A percentile compares a stretch with the other conserved stretches of the same genome.
Evolutionary conservation across 2,797 vertebrate genomes (phyloP).

Genomic region (Melopsittacus undulatus): DNA sequence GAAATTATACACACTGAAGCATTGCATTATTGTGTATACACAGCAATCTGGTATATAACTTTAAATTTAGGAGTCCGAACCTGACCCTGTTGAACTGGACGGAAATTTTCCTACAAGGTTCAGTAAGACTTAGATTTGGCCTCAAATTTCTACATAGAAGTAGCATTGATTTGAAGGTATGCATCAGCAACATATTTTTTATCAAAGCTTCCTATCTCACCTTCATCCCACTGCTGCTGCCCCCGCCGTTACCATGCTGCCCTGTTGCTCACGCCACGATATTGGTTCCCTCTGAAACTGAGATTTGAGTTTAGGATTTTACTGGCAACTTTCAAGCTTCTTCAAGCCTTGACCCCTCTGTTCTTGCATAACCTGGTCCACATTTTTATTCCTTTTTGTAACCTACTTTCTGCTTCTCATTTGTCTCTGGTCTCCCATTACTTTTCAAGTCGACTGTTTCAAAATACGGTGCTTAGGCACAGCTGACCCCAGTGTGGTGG

Average conservation of each 20-base stretch:
- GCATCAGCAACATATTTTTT: neutral
- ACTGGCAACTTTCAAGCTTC: neutral
- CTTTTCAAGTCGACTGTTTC: slow-evolving; percentile 6
- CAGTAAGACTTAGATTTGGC: neutral
- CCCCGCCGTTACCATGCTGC: slow-evolving; percentile 10
- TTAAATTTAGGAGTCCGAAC: neutral
- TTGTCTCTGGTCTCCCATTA: neutral
- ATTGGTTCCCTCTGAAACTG: neutral
- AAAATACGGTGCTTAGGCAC: neutral
- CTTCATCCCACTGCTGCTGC: neutral
- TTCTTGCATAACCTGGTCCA: slow-evolving; percentile 41
- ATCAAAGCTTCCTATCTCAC: neutral
- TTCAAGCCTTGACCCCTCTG: slow-evolving; percentile 44
- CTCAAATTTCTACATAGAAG: slow-evolving; percentile 6
- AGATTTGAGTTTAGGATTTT: slow-evolving; percentile 28
- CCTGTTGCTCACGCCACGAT: neutral
- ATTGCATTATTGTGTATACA: neutral
- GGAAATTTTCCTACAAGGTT: neutral
- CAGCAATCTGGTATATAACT: neutral
- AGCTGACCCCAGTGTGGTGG: neutral
- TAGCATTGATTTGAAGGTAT: neutral
- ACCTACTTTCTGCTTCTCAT: slow-evolving; percentile 49
- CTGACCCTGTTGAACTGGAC: neutral
- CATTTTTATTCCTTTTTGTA: slow-evolving; percentile 19
- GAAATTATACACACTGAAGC: neutral